These are phyloP conservation scores for Pogonocherus hispidulus DNA, from an alignment of 2,888 invertebrate species.

Conservation along the genomic window DNA sequence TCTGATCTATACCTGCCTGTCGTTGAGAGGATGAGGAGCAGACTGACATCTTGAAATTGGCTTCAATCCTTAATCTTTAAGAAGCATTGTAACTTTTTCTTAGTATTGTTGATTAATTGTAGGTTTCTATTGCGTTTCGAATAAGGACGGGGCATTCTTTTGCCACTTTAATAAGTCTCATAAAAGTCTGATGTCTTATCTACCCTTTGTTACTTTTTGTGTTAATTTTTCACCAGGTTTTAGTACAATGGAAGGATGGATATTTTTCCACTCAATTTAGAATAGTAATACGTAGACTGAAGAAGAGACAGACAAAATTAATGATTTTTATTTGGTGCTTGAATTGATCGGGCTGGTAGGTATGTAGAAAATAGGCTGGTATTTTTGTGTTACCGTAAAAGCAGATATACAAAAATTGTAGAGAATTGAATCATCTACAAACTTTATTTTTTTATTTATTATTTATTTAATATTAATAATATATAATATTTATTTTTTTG, in stretches of 20 bases:
- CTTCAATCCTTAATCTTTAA: slow-evolving; percentile 57
- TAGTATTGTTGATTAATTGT: slow-evolving; percentile 59
- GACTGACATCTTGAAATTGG: slow-evolving; percentile 59
- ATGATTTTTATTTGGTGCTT: too few species aligned
- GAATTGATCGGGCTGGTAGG: too few species aligned
- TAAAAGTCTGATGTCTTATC: slow-evolving; percentile 23
- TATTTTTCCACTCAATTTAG: neutral
- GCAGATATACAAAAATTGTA: too few species aligned
- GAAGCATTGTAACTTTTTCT: slow-evolving; percentile 54
- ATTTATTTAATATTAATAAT: too few species aligned
- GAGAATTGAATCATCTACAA: too few species aligned
- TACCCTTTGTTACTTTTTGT: slow-evolving; percentile 14
- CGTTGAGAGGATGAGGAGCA: slow-evolving; percentile 46
- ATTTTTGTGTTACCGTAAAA: too few species aligned
- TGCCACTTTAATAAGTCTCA: slow-evolving; percentile 25
- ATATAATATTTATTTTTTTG: too few species aligned
- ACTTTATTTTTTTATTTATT: too few species aligned
- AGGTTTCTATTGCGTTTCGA: slow-evolving; percentile 44
- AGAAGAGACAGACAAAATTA: too few species aligned
- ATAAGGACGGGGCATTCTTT: slow-evolving; percentile 21
- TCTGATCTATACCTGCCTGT: slow-evolving; percentile 42
- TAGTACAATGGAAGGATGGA: neutral
- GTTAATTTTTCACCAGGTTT: slow-evolving; percentile 7
- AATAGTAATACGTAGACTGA: too few species aligned
- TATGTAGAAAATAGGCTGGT: too few species aligned